phyloP scores from a whole-genome alignment of 2,113 vertebrate species.

The Platanista minor region DNA sequence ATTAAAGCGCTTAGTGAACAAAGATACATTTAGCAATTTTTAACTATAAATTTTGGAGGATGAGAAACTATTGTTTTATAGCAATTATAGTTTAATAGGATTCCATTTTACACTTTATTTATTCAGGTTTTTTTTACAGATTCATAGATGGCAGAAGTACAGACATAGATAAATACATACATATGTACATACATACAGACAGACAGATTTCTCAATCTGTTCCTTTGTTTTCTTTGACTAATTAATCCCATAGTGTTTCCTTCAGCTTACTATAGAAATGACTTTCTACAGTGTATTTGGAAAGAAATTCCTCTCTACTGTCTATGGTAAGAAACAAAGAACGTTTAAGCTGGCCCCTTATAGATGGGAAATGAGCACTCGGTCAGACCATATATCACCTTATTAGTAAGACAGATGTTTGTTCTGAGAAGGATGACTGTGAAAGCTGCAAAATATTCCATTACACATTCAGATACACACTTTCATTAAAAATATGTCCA shows the following conservation, averaged over 20 bases:
- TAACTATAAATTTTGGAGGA: slow-evolving; percentile 67
- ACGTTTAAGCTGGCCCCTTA: neutral
- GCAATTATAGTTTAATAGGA: slow-evolving; percentile 66
- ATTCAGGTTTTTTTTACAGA: slow-evolving; percentile 30
- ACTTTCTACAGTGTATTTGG: neutral
- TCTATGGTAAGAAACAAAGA: neutral
- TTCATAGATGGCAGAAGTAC: neutral
- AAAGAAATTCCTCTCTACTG: slow-evolving; percentile 20
- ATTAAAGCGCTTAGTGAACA: slow-evolving; percentile 74
- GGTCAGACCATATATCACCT: neutral
- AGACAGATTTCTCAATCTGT: neutral
- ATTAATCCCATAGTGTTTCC: neutral
- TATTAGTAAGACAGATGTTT: neutral
- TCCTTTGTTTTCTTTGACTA: slow-evolving; percentile 39
- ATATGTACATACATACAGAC: neutral
- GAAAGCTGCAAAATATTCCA: neutral
- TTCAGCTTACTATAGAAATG: slow-evolving; percentile 25
- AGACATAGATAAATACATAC: slow-evolving; percentile 3
- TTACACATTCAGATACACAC: neutral
- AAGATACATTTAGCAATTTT: slow-evolving; percentile 61
- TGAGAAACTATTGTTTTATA: slow-evolving; percentile 68
- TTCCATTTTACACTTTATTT: slow-evolving; percentile 63
- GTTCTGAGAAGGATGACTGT: neutral
- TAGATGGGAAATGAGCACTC: neutral
- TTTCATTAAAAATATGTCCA: slow-evolving; percentile 24